Percentiles rank a stretch among this genome's conserved stretches.
These are phyloP conservation scores for Erpetoichthys calabaricus DNA, from an alignment of 2,797 vertebrate genomes.

Conservation along the genomic window DNA sequence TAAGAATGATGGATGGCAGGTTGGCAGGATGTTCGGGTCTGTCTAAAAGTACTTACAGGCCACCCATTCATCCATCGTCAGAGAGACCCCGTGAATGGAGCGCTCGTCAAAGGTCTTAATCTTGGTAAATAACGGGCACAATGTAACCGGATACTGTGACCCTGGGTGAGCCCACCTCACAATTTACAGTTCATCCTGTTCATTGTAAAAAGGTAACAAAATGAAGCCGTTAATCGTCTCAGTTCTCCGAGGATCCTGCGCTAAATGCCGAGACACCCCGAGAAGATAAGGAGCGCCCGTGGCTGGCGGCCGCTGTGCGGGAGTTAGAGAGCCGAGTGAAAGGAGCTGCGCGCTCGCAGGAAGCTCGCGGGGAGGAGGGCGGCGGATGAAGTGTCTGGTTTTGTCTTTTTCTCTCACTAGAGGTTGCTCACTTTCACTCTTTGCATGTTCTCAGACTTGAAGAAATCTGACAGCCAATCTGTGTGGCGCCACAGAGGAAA, in stretches of 20 bases:
- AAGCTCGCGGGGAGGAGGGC: constrained; percentile 9
- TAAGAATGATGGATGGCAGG: too few species aligned
- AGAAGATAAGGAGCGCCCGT: background rate
- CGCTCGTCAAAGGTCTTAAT: too few species aligned
- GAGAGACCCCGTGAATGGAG: too few species aligned
- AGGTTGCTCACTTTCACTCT: constrained; percentile 45
- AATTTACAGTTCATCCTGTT: too few species aligned
- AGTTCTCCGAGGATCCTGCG: background rate
- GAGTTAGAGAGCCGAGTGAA: background rate
- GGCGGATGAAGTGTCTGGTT: constrained; percentile 33
- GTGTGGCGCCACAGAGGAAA: constrained; percentile 24
- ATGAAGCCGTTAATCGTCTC: constrained; percentile 1
- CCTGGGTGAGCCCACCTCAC: too few species aligned
- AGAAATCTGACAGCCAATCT: constrained; percentile 21
- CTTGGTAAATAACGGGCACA: too few species aligned
- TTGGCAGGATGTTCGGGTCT: too few species aligned
- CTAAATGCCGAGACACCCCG: background rate
- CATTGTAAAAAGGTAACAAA: background rate
- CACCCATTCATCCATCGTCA: too few species aligned
- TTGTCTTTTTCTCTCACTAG: constrained; percentile 46
- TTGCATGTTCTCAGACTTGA: constrained; percentile 23
- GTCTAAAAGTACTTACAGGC: too few species aligned
- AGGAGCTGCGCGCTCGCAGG: background rate
- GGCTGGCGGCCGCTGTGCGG: background rate
- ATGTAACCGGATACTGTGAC: too few species aligned